Evolutionary conservation across 2,113 vertebrate genomes (phyloP), one percentile per base, ranked within the genome.

Genomic region (Rhynchomys soricoides): DNA sequence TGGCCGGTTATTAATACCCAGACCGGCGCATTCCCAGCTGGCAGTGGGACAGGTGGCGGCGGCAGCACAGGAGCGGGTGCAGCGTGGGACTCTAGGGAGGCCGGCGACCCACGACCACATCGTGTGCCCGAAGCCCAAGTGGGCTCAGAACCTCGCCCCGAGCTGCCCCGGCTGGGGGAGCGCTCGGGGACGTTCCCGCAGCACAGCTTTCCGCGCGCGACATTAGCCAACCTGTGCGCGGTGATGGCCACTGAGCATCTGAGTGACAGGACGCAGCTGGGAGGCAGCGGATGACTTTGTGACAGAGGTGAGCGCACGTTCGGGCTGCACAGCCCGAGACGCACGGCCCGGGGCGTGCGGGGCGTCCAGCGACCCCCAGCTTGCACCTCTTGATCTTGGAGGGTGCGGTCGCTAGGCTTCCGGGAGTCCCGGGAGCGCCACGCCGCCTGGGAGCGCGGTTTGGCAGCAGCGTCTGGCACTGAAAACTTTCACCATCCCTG

Each of bases 11-110:
- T 95, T 89, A 95, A 75, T 77, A 85, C 52, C 7, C n/a, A 34
- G 89, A 73, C 86, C 31, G 45, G 86, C 82, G 26, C 97, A 88
- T 94, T 95, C 97, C 86, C 95, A 94, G 92, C 90, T 77, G 95
- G 95, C 94, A 10, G 89, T 31, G 1, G 5, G 90, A 79, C 78
- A 74, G 96, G 91, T 86, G 77, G 85, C 55, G 1, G 71, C 8
- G 29, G 21, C 24, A 15, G 71, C 59, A 40, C 52, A 68, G 40
- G 71, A 70, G 40, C 26, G 17, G 2, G 55, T 8, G 22, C 26
- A 55, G 93, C 2, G 66, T 7, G 5, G 68, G 78, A 37, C 70
- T 48, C 4, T 0, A 5, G 59, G 7, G 19, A n/a, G 40, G 52
- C 55, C 1, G 0, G 81, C 9, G 2, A 55, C 11, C 19, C 16